Conservation (phyloP, 1,140 invertebrate species). For the Aphidius ervi region DNA sequence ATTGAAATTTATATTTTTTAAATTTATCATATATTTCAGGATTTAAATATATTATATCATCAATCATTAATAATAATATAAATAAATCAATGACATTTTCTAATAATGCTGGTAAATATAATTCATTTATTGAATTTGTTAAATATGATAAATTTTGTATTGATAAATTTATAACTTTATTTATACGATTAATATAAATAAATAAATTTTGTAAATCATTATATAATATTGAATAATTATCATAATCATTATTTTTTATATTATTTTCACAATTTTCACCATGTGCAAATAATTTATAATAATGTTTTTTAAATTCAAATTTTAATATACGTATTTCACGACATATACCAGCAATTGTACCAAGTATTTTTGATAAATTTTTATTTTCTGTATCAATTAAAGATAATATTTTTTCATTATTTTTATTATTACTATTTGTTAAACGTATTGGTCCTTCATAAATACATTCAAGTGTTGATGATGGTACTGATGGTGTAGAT, state of each 20-base stretch:
- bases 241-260: slow-evolving; percentile 30
- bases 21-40: slow-evolving; percentile 64
- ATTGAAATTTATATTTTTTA: slow-evolving; percentile 65
- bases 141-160: slow-evolving; percentile 43
- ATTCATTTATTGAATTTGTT: slow-evolving; percentile 33
- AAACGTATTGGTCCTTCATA: slow-evolving; percentile 54
- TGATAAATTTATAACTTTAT: slow-evolving; percentile 37
- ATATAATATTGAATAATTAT: slow-evolving; percentile 36
- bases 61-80: slow-evolving; percentile 66
- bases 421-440: slow-evolving; percentile 58
- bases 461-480: slow-evolving; percentile 47
- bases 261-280: slow-evolving; percentile 52
- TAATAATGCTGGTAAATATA: slow-evolving; percentile 49
- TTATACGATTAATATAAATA: slow-evolving; percentile 51
- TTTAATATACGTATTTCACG: slow-evolving; percentile 69
- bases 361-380: slow-evolving; percentile 76
- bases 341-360: slow-evolving; percentile 73
- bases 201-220: slow-evolving; percentile 47
- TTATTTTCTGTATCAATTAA: slow-evolving; percentile 79
- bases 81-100: slow-evolving; percentile 65
- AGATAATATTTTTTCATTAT: slow-evolving; percentile 64
- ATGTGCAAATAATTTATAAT: slow-evolving; percentile 60
- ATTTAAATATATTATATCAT: slow-evolving; percentile 64
- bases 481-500: neutral
- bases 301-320: slow-evolving; percentile 65